Evolutionary conservation across 2,113 vertebrate species (phyloP).

Genomic region (Chascanopsetta lugubris): DNA sequence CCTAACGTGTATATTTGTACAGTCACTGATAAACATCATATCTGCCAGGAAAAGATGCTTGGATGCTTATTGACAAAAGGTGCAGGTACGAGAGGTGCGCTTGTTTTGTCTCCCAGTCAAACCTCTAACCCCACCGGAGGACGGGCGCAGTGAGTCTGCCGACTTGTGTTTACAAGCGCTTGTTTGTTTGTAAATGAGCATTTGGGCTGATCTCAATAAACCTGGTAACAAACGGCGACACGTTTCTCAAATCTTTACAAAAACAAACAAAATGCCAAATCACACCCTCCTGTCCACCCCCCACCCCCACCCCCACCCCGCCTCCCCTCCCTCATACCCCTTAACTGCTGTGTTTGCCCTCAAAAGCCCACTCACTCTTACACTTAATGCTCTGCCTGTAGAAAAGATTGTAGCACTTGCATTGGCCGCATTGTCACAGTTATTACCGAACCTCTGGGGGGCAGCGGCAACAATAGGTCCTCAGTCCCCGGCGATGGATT

Average conservation of each 20-base stretch:
- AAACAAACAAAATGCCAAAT: conserved; percentile 22
- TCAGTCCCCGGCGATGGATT: conserved; percentile 61
- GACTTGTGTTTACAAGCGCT: conserved; percentile 45
- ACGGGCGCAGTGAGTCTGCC: conserved; percentile 22
- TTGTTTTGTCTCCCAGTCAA: conserved; percentile 14
- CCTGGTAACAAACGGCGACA: conserved; percentile 42
- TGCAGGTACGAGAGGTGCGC: background rate
- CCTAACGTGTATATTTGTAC: background rate
- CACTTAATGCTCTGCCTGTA: conserved; percentile 37
- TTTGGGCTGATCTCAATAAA: conserved; percentile 53
- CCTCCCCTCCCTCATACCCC: background rate
- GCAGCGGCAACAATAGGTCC: conserved; percentile 49
- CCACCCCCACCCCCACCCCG: no score
- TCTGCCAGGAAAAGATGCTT: background rate
- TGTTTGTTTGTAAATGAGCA: conserved; percentile 54
- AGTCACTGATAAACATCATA: background rate
- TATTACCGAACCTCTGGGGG: conserved; percentile 60
- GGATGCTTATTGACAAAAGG: background rate
- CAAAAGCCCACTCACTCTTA: conserved; percentile 35
- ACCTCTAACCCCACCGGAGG: background rate
- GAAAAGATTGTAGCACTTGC: conserved; percentile 51
- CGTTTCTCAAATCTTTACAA: conserved; percentile 15
- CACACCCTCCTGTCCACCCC: background rate
- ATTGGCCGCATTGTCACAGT: conserved; percentile 59
- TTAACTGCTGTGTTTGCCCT: conserved; percentile 18